Evolutionary conservation across 2,113 vertebrate species (phyloP), one percentile per base, ranked within the genome.

Genomic region (Bothrops jararaca): DNA sequence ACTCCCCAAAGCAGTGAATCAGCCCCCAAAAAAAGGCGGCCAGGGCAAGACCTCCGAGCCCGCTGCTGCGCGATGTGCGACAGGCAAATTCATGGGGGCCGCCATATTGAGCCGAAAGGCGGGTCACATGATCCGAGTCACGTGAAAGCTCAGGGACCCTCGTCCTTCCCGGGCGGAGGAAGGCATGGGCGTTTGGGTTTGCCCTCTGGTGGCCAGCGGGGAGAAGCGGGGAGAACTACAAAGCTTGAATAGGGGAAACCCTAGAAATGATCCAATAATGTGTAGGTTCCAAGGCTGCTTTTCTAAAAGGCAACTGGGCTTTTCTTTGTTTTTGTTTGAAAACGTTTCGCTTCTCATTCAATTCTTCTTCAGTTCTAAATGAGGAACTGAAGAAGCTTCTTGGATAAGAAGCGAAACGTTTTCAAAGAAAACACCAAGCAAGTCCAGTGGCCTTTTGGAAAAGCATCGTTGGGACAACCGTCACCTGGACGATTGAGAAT

Each of bases 61-160:
- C 5, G 18, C 5, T 3, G 42, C 7, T 5, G 1, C n/a, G 5
- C 23, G 2, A 5, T 42, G 10, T 1, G 11, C 2, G 4, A 3
- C 50, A 24, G 5, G 5, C 42, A 4, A 4, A 3, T 6, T 87
- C 26, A 29, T 69, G 95, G 93, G 85, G 56, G 95, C 64, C 95
- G 96, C 97, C 96, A 97, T 96, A 45, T 96, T 97, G 89, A 74
- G 12, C 1, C 0, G 4, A 4, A 54, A 0, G 24, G 20, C 1
- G 0, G 54, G 15, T 58, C 86, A 91, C 48, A 29, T 34, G 93
- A 45, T n/a, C 48, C 23, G 2, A 0, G 74, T 95, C 97, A 96
- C 93, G 74, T 96, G 96, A 29, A 29, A 23, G 1, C 69, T 39
- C 69, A 0, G 0, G 0, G 0, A 26, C 3, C 42, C 1, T 22